Evolutionary conservation across 2,888 invertebrate genomes (phyloP).

Genomic region (Apeira syringaria): DNA sequence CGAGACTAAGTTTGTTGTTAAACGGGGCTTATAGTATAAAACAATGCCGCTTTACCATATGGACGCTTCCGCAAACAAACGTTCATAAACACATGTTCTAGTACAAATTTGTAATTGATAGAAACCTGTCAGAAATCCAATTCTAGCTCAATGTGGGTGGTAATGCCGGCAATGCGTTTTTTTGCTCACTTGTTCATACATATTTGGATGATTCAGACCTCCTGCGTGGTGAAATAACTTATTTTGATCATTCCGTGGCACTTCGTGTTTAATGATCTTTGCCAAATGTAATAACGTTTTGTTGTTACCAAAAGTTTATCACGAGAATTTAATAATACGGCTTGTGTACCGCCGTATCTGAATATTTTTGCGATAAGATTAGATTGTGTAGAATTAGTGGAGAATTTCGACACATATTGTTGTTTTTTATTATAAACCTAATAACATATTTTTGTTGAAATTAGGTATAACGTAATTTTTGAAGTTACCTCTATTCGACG

Average conservation of each 20-base stretch:
- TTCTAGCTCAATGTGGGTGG: slow-evolving; percentile 67
- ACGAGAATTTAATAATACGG: slow-evolving; percentile 24
- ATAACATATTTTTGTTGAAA: no score
- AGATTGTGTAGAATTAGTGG: slow-evolving; percentile 6
- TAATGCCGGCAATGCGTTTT: slow-evolving; percentile 44
- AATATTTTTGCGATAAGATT: slow-evolving; percentile 13
- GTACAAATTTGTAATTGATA: slow-evolving; percentile 43
- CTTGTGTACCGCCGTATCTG: slow-evolving; percentile 11
- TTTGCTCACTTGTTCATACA: slow-evolving; percentile 53
- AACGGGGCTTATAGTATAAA: no score
- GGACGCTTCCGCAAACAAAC: slow-evolving; percentile 47
- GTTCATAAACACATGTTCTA: slow-evolving; percentile 41
- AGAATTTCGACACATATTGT: background rate
- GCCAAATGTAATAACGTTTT: slow-evolving; percentile 19
- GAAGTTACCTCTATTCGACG: no score
- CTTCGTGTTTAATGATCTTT: slow-evolving; percentile 27
- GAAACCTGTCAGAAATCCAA: slow-evolving; percentile 51
- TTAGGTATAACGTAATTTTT: no score
- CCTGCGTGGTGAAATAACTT: slow-evolving; percentile 58
- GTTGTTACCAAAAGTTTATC: slow-evolving; percentile 19
- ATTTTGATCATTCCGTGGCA: slow-evolving; percentile 27
- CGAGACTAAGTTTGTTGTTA: no score
- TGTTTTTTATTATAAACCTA: no score
- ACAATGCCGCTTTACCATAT: background rate
- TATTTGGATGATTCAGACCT: slow-evolving; percentile 63